Evolutionary conservation across 1,140 invertebrate species (phyloP).

Genomic region (Chymomyza costata): DNA sequence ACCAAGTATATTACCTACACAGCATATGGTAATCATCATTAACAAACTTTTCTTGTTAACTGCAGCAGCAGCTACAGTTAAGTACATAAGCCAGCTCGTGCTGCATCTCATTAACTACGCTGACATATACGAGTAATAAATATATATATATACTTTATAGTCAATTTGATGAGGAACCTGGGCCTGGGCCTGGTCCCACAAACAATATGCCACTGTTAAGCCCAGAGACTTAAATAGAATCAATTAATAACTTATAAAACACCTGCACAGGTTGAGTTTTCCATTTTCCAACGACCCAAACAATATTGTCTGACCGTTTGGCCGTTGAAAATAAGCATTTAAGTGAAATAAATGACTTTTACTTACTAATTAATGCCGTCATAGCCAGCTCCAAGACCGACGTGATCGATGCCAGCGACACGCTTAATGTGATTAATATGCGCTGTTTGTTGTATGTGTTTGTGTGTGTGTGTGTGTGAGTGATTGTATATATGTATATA

Average conservation of each 20-base stretch:
- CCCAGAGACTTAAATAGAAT: slow-evolving; percentile 59
- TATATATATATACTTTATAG: no score
- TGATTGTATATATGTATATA: no score
- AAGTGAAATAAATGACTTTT: slow-evolving; percentile 74
- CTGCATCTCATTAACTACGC: no score
- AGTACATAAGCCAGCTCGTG: no score
- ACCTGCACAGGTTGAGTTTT: neutral
- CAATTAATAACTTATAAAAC: slow-evolving; percentile 66
- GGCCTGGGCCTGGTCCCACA: slow-evolving; percentile 18
- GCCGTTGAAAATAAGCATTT: slow-evolving; percentile 52
- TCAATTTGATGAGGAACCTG: no score
- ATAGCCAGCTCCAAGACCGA: slow-evolving; percentile 90
- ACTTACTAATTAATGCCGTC: slow-evolving; percentile 95
- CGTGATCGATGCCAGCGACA: slow-evolving; percentile 90
- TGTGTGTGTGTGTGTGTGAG: slow-evolving; percentile 19
- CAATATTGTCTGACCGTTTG: slow-evolving; percentile 21
- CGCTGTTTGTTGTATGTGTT: slow-evolving; percentile 77
- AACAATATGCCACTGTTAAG: slow-evolving; percentile 67
- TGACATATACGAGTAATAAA: no score
- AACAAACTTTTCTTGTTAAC: no score
- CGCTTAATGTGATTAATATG: slow-evolving; percentile 95
- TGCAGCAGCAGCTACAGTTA: no score
- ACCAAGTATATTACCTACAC: no score
- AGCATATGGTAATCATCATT: no score
- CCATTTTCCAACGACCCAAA: neutral